Base-by-base conservation (phyloP, 2,113 vertebrate species). In the Potamarius usumacintae region DNA sequence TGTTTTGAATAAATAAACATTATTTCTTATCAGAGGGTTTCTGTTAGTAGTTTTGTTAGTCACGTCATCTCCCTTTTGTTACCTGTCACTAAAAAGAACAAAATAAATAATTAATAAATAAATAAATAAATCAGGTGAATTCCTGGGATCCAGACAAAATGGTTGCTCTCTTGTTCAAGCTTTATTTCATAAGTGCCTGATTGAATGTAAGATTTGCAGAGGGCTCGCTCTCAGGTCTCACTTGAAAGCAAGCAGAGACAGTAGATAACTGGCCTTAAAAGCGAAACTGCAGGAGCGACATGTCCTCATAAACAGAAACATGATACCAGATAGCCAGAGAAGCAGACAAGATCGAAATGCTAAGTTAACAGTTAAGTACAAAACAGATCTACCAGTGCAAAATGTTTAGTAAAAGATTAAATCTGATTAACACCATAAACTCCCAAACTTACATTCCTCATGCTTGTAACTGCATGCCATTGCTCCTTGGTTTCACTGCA, bases 181-280 rank as follows among this genome's bases (percentile, higher is more conserved):
- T 93, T 94, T 93, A 94, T 94, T 94, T 93, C 92, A 82, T 63
- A 78, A 67, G 67, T 65, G 85, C 71, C 85, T 84, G 92, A 93
- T 84, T 86, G 88, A 92, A 94, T 92, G 90, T 86, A 85, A 86
- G 30, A 83, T 92, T 91, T 86, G 80, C 53, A 72, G 62, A 92
- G 85, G 88, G 86, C 89, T 91, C 71, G 76, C 62, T 63, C 81
- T 89, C 53, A 58, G 74, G 83, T 52, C 1, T 50, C 85, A 94
- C 93, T 93, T 95, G 92, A 94, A 95, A 95, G 94, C 85, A 71
- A 30, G 84, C 80, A 48, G 80, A 91, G 87, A 91, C 90, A 90
- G 89, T 89, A 92, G 93, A 92, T 93, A 91, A 88, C 90, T 69
- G 42, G 9, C 63, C 30, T 53, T 53, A 57, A 58, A 89, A 77